Conservation (phyloP, 1,140 invertebrate genomes). For the Pissodes strobi region DNA sequence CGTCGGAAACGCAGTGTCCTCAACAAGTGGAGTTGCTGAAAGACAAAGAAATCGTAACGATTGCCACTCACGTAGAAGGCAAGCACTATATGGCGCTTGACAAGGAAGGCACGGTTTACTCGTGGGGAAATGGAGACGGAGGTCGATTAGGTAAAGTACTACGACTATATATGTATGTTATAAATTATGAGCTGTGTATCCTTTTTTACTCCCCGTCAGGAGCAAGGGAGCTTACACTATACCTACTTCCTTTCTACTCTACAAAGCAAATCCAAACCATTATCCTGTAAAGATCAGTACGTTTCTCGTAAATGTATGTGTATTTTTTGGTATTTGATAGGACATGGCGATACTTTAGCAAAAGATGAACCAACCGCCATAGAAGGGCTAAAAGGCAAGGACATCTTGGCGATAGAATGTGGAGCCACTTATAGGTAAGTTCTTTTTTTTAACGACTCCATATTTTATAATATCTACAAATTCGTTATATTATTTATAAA, state of each 20-base stretch:
- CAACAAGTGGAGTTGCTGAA: conserved; percentile 60
- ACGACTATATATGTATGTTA: too few species aligned
- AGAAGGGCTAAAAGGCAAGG: conserved; percentile 68
- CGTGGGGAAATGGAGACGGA: conserved; percentile 80
- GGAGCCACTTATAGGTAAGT: conserved; percentile 73
- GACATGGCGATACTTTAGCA: conserved; percentile 76
- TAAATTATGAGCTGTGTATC: too few species aligned
- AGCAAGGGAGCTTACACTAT: too few species aligned
- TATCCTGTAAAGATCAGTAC: too few species aligned
- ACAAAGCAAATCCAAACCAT: too few species aligned
- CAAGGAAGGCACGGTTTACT: conserved; percentile 70
- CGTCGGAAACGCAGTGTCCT: conserved; percentile 65
- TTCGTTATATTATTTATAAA: neutral
- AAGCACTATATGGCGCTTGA: conserved; percentile 80
- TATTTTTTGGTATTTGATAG: too few species aligned
- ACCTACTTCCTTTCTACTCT: too few species aligned
- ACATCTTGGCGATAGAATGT: conserved; percentile 70
- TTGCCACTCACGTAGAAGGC: conserved; percentile 76
- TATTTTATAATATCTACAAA: too few species aligned
- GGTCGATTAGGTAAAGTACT: conserved; percentile 65
- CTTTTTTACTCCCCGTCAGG: too few species aligned
- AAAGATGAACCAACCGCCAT: conserved; percentile 75
- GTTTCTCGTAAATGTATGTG: too few species aligned
- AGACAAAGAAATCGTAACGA: conserved; percentile 72
- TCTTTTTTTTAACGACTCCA: too few species aligned